Base-by-base conservation (phyloP, 2,113 vertebrate genomes). In the Gambusia affinis region DNA sequence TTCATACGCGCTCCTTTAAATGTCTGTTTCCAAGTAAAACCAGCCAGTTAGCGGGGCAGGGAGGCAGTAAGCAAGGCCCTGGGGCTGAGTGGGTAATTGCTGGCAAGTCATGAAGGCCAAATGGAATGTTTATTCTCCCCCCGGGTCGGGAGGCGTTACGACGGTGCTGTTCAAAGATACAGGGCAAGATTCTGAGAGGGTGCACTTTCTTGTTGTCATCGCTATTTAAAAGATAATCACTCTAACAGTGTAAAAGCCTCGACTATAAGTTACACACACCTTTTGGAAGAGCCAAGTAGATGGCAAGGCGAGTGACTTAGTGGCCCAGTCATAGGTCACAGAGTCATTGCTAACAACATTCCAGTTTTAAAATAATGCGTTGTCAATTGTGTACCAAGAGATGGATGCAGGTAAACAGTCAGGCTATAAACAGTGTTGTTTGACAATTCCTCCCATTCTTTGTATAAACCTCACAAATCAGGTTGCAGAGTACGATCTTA, bases 91-190 rank as follows among this genome's bases (percentile, higher is more conserved):
- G 89, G 89, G 87, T 94, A 94, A 95, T 94, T 93, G 90, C 92
- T 89, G 75, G 81, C 86, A 24, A 92, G 88, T 93, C 92, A 94
- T 91, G 88, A 93, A 93, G 92, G 92, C 86, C 90, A 93, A 89
- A 94, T 91, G 87, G 89, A 93, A 93, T 93, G 92, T 93, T 94
- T 94, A 93, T 87, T 81, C 88, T 90, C 88, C 90, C 91, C 80
- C 42, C 72, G 86, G 93, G 90, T 94, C 92, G 92, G 70, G 72
- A 79, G 67, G 76, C 68, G 29, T 90, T 86, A 84, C 70, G 82
- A 85, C 77, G 80, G 74, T 68, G 5, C 79, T 78, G 86, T 83
- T 87, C 78, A 85, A 88, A 90, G 89, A 86, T 70, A 75, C 78
- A 76, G 78, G 76, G 84, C 79, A 87, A 87, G 75, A 90, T 92